A percentile compares a stretch with the other conserved stretches of the same genome.
Conservation (phyloP, 2,113 vertebrate genomes). For the Brevimyrus niger region DNA sequence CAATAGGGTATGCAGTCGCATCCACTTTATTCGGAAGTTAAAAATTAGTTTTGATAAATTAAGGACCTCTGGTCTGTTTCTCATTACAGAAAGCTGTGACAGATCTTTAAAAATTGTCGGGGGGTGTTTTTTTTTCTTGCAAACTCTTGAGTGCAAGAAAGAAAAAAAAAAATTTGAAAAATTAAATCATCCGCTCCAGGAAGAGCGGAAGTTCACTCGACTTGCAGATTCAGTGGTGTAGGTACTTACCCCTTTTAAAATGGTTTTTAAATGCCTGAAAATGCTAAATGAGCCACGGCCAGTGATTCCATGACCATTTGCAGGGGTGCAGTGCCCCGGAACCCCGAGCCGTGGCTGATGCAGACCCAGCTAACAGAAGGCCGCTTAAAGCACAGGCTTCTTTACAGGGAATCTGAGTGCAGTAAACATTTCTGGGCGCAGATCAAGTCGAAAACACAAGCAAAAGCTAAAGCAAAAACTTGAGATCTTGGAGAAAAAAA, state of each 20-base stretch:
- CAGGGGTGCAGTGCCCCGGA: constrained; percentile 48
- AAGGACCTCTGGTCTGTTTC: constrained; percentile 79
- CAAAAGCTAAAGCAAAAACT: neutral
- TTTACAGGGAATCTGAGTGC: neutral
- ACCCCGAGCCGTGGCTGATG: constrained; percentile 63
- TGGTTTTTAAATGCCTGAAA: constrained; percentile 52
- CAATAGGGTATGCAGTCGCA: neutral
- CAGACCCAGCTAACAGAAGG: constrained; percentile 32
- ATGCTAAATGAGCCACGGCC: constrained; percentile 44
- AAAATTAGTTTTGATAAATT: neutral
- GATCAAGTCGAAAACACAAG: neutral
- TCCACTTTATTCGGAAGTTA: neutral
- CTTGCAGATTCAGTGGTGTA: constrained; percentile 29
- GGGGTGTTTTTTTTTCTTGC: constrained; percentile 11
- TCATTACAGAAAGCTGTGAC: constrained; percentile 83
- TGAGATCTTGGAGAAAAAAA: neutral
- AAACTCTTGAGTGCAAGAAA: neutral
- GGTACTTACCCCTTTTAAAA: constrained; percentile 65
- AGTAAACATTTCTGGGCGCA: neutral
- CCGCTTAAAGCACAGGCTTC: neutral
- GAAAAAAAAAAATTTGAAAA: neutral
- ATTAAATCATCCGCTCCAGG: neutral
- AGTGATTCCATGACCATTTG: constrained; percentile 61
- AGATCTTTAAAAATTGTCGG: constrained; percentile 36
- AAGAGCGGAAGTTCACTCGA: neutral